Evolutionary conservation across 2,888 invertebrate genomes (phyloP).

Genomic region (Phrixothrix hirtus): DNA sequence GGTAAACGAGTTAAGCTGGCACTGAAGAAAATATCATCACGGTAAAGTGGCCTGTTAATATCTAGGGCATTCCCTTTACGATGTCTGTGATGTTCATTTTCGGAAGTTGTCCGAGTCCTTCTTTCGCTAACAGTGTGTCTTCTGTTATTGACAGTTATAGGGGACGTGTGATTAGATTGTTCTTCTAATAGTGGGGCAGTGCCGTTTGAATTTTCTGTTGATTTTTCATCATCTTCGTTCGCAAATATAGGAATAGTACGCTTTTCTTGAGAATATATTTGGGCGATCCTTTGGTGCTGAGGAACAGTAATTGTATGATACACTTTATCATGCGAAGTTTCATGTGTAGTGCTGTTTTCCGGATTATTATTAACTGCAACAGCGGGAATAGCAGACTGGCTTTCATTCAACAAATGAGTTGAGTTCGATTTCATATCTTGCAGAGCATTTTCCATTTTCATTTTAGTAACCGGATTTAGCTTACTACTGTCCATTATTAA

Average conservation of each 20-base stretch:
- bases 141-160: conserved; percentile 34
- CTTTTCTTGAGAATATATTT: conserved; percentile 42
- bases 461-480: conserved; percentile 43
- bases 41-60: conserved; percentile 77
- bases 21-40: conserved; percentile 91
- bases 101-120: conserved; percentile 43
- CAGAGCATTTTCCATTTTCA: conserved; percentile 51
- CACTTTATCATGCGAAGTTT: conserved; percentile 59
- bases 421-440: conserved; percentile 42
- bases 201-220: conserved; percentile 13
- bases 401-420: conserved; percentile 38
- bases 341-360: conserved; percentile 78
- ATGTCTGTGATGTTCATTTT: conserved; percentile 37
- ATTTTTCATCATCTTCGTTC: conserved; percentile 32
- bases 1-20: conserved; percentile 84
- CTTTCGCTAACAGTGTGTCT: conserved; percentile 34
- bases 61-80: conserved; percentile 53
- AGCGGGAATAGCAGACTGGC: conserved; percentile 47
- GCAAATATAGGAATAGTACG: conserved; percentile 48
- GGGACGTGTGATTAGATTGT: conserved; percentile 6
- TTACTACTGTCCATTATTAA: conserved; percentile 53
- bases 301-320: conserved; percentile 53
- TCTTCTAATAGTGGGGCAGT: conserved; percentile 23
- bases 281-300: conserved; percentile 18
- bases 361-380: conserved; percentile 50